phyloP scores from a whole-genome alignment of 2,888 invertebrate species.

The Xylocampa areola region DNA sequence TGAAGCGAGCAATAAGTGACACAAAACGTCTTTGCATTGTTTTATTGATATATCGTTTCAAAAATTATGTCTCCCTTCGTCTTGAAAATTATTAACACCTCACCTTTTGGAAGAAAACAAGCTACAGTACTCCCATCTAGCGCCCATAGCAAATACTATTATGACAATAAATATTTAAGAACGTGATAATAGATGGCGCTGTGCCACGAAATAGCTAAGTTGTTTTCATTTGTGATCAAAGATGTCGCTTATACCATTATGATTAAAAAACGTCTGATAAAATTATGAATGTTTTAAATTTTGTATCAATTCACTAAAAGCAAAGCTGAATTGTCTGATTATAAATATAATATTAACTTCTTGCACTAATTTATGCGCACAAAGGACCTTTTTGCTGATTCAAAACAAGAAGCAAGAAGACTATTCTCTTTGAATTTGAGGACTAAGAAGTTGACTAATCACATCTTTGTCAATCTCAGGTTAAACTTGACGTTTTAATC shows the following conservation, averaged over 20 bases:
- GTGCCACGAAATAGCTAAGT: not conserved
- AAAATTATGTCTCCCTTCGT: constrained; percentile 2
- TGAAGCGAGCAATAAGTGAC: constrained; percentile 5
- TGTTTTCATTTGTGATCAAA: not conserved
- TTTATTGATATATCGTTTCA: constrained; percentile 8
- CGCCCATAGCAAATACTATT: not conserved
- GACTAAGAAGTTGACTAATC: no score
- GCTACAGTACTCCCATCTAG: constrained; percentile 20
- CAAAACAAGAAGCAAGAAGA: no score
- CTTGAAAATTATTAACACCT: not conserved
- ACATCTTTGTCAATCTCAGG: not conserved
- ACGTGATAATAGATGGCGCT: constrained; percentile 12
- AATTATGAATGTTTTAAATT: no score
- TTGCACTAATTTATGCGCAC: no score
- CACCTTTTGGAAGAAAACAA: not conserved
- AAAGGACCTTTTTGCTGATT: no score
- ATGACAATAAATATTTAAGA: not conserved
- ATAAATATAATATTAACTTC: no score
- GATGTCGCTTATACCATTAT: constrained; percentile 23
- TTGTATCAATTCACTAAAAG: no score
- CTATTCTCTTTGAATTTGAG: no score
- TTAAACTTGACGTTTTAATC: constrained; percentile 6
- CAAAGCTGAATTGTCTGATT: no score
- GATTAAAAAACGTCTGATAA: no score
- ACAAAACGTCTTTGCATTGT: not conserved